A percentile compares a stretch with the other conserved stretches of the same genome.
phyloP scores from a whole-genome alignment of 2,888 invertebrate genomes.

The Sphaerophoria taeniata region DNA sequence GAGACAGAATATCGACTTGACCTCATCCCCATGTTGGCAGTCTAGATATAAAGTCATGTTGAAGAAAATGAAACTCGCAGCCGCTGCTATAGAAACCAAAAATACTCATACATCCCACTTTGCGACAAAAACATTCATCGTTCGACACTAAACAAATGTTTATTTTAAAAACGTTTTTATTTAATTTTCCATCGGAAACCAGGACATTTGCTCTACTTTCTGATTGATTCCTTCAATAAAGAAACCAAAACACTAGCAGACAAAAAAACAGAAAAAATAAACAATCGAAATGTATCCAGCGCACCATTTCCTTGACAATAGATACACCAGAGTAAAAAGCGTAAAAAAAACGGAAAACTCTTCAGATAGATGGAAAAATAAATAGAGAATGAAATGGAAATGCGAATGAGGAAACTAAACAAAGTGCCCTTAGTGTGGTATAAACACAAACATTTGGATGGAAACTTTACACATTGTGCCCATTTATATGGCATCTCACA shows the following conservation, averaged over 20 bases:
- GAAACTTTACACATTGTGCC: constrained; percentile 22
- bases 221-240: no score
- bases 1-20: no score
- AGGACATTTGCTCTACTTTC: constrained; percentile 28
- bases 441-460: constrained; percentile 12
- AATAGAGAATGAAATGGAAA: constrained; percentile 67
- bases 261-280: constrained; percentile 21
- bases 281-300: constrained; percentile 60
- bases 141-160: no score
- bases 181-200: constrained; percentile 38
- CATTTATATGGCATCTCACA: not conserved
- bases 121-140: no score
- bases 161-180: constrained; percentile 23
- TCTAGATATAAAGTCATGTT: no score
- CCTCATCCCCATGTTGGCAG: no score
- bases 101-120: no score
- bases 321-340: constrained; percentile 26
- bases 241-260: not conserved
- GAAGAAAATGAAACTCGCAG: no score
- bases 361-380: constrained; percentile 56
- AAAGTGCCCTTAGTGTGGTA: constrained; percentile 43
- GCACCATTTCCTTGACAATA: constrained; percentile 60
- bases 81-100: no score
- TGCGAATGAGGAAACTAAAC: constrained; percentile 39
- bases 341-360: constrained; percentile 35